Base-by-base conservation (phyloP, 1,140 invertebrate species). In the Phenacoccus solenopsis region DNA sequence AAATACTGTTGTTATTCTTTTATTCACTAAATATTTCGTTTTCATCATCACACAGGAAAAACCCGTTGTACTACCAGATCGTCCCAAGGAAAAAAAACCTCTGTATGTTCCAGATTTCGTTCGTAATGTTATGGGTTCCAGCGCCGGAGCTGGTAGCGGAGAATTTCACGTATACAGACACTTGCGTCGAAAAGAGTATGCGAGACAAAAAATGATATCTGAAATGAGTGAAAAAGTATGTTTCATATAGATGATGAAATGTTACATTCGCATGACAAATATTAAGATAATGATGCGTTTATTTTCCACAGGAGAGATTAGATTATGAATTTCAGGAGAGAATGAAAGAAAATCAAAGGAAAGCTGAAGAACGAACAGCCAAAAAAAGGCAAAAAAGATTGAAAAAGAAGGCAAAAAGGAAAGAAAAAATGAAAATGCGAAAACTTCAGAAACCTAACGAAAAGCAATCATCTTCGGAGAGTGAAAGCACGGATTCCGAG, bases 101-200 rank as follows among this genome's bases (percentile, higher is more conserved):
- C 86, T 90, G 30, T 81, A 86, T 12, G 87, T 90, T 57, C 93
- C 94, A 4, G 94, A 97, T 78, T 98, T 98, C 83, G 93, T 98
- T 1, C 82, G 96, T 38, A 98, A 98, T 86, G 93, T 96, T 16
- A 96, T 96, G 94, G 94, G 91, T 13, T 97, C 94, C 20, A 96
- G 94, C 85, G 96, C 96, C 69, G 96, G 96, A 49, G 96, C 96
- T 69, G 96, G 96, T 21, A 97, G 94, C 76, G 96, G 96, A 67
- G 96, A 98, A 78, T 98, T 98, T 81, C 96, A 98, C 82, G 95
- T 98, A 0, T 98, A 98, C 75, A 84, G 96, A 72, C 95, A 98
- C 82, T 82, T 98, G 21, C 80, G 95, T 38, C 81, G 95, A 68
- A 94, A 97, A 80, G 95, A 98, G 81, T 96, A 96, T 82, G 90